These are phyloP conservation scores for Apamea crenata DNA, from an alignment of 2,888 invertebrate species.

Conservation along the genomic window DNA sequence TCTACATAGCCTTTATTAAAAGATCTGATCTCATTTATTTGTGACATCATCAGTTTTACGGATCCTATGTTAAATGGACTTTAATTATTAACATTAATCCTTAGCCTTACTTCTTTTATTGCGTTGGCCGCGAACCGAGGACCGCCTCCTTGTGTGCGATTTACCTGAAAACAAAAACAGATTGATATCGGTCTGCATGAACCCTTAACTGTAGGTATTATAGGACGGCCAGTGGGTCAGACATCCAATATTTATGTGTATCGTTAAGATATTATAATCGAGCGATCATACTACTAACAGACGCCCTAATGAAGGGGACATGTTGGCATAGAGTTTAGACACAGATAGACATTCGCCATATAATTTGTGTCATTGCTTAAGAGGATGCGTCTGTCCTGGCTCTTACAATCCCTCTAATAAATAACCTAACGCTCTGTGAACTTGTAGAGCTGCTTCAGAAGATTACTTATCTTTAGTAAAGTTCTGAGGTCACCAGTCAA, in stretches of 20 bases:
- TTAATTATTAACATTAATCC: constrained; percentile 52
- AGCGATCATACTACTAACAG: constrained; percentile 4
- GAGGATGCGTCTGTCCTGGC: neutral
- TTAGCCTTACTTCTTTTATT: constrained; percentile 87
- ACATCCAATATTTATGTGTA: constrained; percentile 13
- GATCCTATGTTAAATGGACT: constrained; percentile 24
- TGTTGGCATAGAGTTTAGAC: neutral
- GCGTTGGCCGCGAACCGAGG: constrained; percentile 89
- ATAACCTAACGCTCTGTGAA: neutral
- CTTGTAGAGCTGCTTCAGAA: constrained; percentile 1
- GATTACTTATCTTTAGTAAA: constrained; percentile 8
- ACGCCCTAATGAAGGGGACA: constrained; percentile 1
- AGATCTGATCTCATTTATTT: constrained; percentile 40
- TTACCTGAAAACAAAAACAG: constrained; percentile 83
- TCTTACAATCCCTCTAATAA: neutral
- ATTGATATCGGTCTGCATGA: constrained; percentile 49
- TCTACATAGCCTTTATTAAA: constrained; percentile 16
- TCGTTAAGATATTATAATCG: constrained; percentile 22
- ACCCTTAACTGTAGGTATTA: constrained; percentile 22
- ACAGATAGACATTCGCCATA: neutral
- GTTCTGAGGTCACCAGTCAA: constrained; percentile 32
- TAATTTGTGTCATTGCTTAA: neutral
- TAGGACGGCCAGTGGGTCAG: constrained; percentile 32
- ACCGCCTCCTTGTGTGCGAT: constrained; percentile 91
- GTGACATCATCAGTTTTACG: constrained; percentile 48